Conservation (phyloP, 2,113 vertebrate genomes). For the Phalacrocorax brasilianus region DNA sequence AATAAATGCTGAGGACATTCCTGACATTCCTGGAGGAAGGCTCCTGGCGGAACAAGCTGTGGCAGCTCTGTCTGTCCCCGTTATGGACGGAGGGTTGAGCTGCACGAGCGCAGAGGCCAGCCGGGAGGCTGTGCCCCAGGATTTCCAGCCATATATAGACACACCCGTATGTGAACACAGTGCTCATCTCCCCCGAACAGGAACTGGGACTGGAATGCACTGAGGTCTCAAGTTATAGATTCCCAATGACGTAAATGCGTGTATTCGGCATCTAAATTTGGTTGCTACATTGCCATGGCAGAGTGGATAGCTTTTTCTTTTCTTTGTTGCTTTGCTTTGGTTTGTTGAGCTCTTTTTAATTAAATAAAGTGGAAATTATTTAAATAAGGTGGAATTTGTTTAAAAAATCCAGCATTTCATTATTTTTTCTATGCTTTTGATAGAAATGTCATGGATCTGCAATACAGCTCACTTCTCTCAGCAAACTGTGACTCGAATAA, state of each 20-base stretch:
- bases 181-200: not conserved
- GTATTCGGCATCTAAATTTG: not conserved
- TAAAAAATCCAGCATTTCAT: not conserved
- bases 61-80: not conserved
- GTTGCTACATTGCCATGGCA: not conserved
- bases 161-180: not conserved
- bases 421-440: not conserved
- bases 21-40: constrained; percentile 34
- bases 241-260: not conserved
- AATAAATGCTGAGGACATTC: constrained; percentile 38
- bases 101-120: not conserved
- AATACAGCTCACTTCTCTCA: not conserved
- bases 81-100: not conserved
- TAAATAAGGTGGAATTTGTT: not conserved
- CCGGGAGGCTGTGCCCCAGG: not conserved
- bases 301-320: not conserved
- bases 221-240: not conserved
- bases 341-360: not conserved
- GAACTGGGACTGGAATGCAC: not conserved
- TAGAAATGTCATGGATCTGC: not conserved
- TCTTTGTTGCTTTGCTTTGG: not conserved
- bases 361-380: not conserved
- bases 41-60: not conserved
- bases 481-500: not conserved
- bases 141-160: constrained; percentile 16